Conservation (phyloP, 2,888 invertebrate genomes). For the Perizoma flavofasciatum region DNA sequence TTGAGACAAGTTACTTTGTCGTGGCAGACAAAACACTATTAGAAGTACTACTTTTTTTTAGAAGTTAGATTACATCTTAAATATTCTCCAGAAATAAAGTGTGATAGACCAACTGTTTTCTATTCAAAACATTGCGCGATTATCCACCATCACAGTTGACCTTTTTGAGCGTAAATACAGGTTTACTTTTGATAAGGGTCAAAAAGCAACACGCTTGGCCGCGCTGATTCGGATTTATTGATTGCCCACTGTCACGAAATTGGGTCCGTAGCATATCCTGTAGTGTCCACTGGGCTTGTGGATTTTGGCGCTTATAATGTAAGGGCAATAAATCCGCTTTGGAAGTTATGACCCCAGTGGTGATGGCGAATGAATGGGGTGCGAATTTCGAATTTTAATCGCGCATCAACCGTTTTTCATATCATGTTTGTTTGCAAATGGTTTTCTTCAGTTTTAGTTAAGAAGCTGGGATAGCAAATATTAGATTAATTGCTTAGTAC, state of each 20-base stretch:
- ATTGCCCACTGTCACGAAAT: constrained; percentile 45
- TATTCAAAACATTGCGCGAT: constrained; percentile 15
- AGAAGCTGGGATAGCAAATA: no score
- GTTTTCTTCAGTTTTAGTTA: no score
- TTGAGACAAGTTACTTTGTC: no score
- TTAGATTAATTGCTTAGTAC: no score
- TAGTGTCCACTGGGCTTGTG: constrained; percentile 36
- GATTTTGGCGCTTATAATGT: constrained; percentile 30
- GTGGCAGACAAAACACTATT: no score
- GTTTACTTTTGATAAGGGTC: constrained; percentile 59
- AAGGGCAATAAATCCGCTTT: constrained; percentile 24
- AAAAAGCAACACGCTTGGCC: constrained; percentile 41
- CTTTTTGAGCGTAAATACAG: constrained; percentile 30
- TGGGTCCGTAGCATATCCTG: constrained; percentile 23
- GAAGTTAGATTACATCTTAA: no score
- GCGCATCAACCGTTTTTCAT: no score
- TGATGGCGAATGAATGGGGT: neutral
- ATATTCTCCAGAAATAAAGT: no score
- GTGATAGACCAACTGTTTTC: neutral
- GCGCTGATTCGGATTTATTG: constrained; percentile 57
- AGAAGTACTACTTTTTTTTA: no score
- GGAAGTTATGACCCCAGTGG: constrained; percentile 18
- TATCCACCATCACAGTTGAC: constrained; percentile 23
- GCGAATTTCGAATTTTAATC: no score
- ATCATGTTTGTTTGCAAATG: no score